Evolutionary conservation across 1,140 invertebrate genomes (phyloP).

Genomic region (Lepeophtheirus salmonis): DNA sequence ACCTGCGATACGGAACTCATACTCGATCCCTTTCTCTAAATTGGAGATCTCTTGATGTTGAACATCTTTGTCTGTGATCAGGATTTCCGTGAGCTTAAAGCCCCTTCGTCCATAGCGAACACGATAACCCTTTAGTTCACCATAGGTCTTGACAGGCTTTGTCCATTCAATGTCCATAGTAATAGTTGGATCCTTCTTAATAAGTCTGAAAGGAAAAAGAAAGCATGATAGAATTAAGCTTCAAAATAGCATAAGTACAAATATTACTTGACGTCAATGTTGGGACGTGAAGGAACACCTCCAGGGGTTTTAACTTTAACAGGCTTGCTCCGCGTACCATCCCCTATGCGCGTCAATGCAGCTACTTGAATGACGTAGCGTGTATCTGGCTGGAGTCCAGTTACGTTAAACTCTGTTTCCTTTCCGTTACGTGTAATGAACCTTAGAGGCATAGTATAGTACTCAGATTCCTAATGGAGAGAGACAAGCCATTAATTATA

Average conservation of each 20-base stretch:
- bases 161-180: constrained; percentile 78
- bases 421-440: constrained; percentile 60
- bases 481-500: too few relatives aligned
- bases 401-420: constrained; percentile 57
- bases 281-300: constrained; percentile 72
- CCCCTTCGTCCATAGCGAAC: constrained; percentile 50
- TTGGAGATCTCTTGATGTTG: constrained; percentile 38
- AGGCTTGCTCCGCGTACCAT: constrained; percentile 65
- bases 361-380: constrained; percentile 51
- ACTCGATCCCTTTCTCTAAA: constrained; percentile 68
- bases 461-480: constrained; percentile 2
- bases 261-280: constrained; percentile 55
- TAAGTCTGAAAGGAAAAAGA: constrained; percentile 34
- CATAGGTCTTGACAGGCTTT: constrained; percentile 63
- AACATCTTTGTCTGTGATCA: constrained; percentile 33
- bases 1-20: constrained; percentile 81
- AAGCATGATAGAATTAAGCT: neutral
- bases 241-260: neutral
- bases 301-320: constrained; percentile 70
- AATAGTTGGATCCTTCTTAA: constrained; percentile 58
- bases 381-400: constrained; percentile 75
- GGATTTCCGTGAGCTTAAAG: constrained; percentile 42
- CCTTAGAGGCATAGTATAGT: constrained; percentile 22
- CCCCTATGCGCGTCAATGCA: constrained; percentile 78
- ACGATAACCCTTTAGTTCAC: constrained; percentile 62